These are phyloP conservation scores for Halcyon leucocephala DNA, from an alignment of 2,797 vertebrate species.

Conservation along the genomic window DNA sequence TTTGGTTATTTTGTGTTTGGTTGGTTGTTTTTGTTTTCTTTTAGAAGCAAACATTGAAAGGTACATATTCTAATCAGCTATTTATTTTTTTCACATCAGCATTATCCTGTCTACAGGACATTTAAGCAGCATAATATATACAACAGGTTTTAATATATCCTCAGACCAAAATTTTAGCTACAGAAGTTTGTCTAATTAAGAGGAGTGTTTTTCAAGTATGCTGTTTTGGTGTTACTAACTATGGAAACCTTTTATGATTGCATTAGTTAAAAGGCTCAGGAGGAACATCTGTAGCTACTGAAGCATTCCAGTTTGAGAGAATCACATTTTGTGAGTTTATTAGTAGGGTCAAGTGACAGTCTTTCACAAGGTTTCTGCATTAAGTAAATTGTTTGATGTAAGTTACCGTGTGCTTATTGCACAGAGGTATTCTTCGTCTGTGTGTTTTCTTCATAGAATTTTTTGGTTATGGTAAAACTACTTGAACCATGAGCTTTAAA, in stretches of 20 bases:
- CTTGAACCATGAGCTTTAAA: neutral
- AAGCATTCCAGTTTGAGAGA: neutral
- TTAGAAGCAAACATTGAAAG: conserved; percentile 11
- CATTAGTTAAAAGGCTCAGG: neutral
- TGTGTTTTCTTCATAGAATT: neutral
- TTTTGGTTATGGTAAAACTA: neutral
- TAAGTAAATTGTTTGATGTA: neutral
- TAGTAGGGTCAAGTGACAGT: neutral
- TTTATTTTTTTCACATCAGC: neutral
- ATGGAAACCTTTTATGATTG: neutral
- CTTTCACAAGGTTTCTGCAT: neutral
- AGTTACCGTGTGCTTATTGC: neutral
- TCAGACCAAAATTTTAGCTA: neutral
- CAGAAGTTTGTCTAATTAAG: neutral
- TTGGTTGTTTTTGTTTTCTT: conserved; percentile 17
- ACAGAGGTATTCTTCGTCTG: neutral
- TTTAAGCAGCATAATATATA: neutral
- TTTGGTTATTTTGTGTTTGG: too few species aligned
- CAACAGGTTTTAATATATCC: neutral
- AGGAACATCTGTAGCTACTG: neutral
- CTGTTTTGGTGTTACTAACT: neutral
- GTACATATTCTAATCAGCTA: neutral
- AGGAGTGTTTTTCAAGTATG: neutral
- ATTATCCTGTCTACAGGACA: neutral
- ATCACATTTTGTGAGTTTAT: neutral